These are phyloP conservation scores for Ridgeia piscesae DNA, from an alignment of 1,140 invertebrate species.

Conservation along the genomic window DNA sequence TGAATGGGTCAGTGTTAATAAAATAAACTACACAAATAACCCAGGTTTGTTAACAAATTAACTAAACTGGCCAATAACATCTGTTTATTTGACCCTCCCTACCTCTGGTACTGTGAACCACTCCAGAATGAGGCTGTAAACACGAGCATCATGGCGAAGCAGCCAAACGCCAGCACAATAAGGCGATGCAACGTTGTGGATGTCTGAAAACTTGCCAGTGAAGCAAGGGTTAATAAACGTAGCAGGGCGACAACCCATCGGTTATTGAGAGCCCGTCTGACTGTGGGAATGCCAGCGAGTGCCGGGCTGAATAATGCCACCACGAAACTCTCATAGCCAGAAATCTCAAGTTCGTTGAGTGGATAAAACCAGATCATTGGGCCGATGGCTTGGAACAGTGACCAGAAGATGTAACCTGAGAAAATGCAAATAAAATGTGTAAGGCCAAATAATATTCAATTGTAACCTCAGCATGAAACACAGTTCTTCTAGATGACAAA, in stretches of 20 bases:
- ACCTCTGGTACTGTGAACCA: conserved; percentile 40
- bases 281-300: conserved; percentile 39
- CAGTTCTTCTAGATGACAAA: too few relatives aligned
- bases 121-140: conserved; percentile 47
- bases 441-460: not conserved
- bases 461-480: too few relatives aligned
- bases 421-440: conserved; percentile 27
- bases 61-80: too few relatives aligned
- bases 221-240: conserved; percentile 39
- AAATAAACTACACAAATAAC: too few relatives aligned
- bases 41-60: not conserved
- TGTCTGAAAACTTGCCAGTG: conserved; percentile 52
- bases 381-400: conserved; percentile 53
- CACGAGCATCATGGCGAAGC: conserved; percentile 39
- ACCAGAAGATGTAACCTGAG: conserved; percentile 57
- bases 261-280: conserved; percentile 41
- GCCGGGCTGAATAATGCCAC: conserved; percentile 49
- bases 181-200: conserved; percentile 47
- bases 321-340: conserved; percentile 56
- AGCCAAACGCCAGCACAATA: conserved; percentile 45
- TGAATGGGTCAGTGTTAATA: too few relatives aligned
- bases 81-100: not conserved
- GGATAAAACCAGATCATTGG: conserved; percentile 60
- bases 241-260: conserved; percentile 41
- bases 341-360: conserved; percentile 56